Evolutionary conservation across 2,113 vertebrate species (phyloP).

Genomic region (Quiscalus mexicanus): DNA sequence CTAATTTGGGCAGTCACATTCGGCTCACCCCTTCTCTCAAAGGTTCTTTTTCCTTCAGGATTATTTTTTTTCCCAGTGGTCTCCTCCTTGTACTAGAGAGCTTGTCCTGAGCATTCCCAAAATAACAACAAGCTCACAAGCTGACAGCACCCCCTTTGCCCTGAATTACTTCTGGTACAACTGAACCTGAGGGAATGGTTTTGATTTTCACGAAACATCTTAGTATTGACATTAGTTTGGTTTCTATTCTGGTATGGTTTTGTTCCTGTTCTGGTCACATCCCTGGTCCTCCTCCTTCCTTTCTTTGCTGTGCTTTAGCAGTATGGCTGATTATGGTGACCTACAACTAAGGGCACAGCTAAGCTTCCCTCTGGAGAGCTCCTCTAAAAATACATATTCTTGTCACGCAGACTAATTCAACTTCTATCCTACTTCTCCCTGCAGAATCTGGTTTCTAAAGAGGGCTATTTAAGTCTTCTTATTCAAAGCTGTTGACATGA

Average conservation of each 20-base stretch:
- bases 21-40: neutral
- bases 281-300: neutral
- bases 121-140: neutral
- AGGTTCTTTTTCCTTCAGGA: neutral
- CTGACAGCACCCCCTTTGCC: neutral
- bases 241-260: neutral
- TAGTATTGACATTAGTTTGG: neutral
- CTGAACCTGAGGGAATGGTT: neutral
- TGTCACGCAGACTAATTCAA: conserved; percentile 6
- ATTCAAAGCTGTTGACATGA: conserved; percentile 23
- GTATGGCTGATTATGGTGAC: neutral
- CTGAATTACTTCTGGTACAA: neutral
- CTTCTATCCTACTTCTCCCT: neutral
- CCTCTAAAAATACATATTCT: conserved; percentile 42
- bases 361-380: neutral
- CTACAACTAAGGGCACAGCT: neutral
- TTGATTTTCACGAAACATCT: neutral
- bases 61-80: neutral
- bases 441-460: conserved; percentile 39
- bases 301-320: neutral
- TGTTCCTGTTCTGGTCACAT: neutral
- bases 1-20: neutral
- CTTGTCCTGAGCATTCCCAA: neutral
- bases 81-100: neutral
- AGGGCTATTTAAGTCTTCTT: conserved; percentile 43